Evolutionary conservation across 2,113 vertebrate species (phyloP).

Genomic region (Xiphorhynchus elegans): DNA sequence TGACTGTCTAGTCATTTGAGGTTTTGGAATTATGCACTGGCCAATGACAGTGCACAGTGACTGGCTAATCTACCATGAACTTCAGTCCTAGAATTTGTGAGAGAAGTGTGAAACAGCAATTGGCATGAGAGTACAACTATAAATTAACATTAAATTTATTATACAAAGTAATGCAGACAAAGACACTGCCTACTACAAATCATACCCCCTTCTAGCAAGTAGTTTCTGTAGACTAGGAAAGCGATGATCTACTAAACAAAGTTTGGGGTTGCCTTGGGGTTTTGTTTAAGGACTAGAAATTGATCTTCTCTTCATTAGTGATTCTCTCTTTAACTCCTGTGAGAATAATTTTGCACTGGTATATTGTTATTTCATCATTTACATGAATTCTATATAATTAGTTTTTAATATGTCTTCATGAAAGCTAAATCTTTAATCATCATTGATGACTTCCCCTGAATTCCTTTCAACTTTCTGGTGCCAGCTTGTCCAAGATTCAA

Average conservation of each 20-base stretch:
- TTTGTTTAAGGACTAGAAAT: neutral
- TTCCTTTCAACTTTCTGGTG: neutral
- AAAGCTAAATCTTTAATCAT: slow-evolving; percentile 21
- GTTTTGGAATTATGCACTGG: neutral
- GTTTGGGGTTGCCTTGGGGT: rapidly evolving
- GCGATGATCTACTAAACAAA: neutral
- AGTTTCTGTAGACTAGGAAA: neutral
- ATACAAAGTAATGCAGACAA: neutral
- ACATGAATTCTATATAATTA: neutral
- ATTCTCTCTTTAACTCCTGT: neutral
- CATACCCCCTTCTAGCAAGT: neutral
- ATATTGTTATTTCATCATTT: neutral
- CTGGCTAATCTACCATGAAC: neutral
- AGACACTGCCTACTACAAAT: neutral
- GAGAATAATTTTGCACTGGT: neutral
- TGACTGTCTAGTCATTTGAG: neutral
- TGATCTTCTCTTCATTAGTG: neutral
- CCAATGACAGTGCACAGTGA: neutral
- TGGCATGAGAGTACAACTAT: neutral
- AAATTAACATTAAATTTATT: neutral
- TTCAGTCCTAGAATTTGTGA: neutral
- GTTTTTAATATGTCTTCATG: neutral
- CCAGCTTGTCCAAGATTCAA: neutral
- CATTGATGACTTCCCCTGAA: neutral
- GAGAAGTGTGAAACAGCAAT: neutral